phyloP scores from a whole-genome alignment of 2,113 vertebrate genomes.

The Piprites chloris region DNA sequence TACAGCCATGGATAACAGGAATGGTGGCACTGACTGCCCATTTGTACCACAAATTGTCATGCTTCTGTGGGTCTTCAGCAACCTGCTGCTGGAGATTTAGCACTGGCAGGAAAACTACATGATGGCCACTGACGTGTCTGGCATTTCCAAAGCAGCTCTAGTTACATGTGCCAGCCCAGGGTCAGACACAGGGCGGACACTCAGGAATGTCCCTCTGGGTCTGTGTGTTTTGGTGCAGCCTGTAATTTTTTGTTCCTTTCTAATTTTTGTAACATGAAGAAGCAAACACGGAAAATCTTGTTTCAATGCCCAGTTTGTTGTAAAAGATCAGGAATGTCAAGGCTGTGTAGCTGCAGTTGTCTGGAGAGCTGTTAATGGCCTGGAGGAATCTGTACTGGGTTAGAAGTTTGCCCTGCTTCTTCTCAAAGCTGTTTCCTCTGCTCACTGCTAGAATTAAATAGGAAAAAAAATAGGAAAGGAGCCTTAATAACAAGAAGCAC shows the following conservation, averaged over 20 bases:
- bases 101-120: neutral
- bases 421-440: neutral
- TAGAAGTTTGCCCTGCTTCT: neutral
- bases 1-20: accelerated
- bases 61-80: neutral
- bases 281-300: slow-evolving; percentile 26
- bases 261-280: neutral
- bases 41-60: neutral
- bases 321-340: slow-evolving; percentile 25
- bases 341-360: neutral
- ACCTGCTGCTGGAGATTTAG: neutral
- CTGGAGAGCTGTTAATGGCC: neutral
- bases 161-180: neutral
- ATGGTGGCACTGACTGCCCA: neutral
- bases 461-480: neutral
- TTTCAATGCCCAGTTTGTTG: slow-evolving; percentile 15
- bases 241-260: slow-evolving; percentile 16
- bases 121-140: neutral
- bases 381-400: neutral
- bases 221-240: neutral
- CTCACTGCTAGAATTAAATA: neutral
- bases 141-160: neutral
- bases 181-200: neutral
- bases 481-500: neutral
- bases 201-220: slow-evolving; percentile 2